These are phyloP conservation scores for Polymixis flavicincta DNA, from an alignment of 2,888 invertebrate species.

Conservation along the genomic window DNA sequence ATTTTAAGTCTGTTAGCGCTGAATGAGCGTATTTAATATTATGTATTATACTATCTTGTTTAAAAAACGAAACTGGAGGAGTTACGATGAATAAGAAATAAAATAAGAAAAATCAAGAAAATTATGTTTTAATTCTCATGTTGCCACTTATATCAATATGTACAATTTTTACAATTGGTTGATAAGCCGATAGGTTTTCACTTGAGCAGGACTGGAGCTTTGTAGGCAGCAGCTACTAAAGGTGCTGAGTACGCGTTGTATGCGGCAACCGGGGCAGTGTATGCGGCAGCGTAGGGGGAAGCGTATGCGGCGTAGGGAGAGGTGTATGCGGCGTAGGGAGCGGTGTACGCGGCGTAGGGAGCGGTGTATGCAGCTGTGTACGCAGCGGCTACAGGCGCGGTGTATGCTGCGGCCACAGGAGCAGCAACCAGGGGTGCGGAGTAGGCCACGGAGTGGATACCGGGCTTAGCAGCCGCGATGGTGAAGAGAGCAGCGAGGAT, in stretches of 20 bases:
- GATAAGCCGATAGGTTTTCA: slow-evolving; percentile 32
- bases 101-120: neutral
- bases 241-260: slow-evolving; percentile 68
- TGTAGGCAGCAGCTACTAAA: slow-evolving; percentile 67
- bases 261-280: slow-evolving; percentile 68
- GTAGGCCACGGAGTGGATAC: slow-evolving; percentile 78
- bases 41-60: no score
- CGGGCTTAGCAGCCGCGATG: slow-evolving; percentile 85
- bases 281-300: slow-evolving; percentile 74
- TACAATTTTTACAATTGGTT: slow-evolving; percentile 34
- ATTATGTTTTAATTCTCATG: slow-evolving; percentile 45
- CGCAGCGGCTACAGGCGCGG: slow-evolving; percentile 73
- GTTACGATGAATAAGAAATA: neutral
- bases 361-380: slow-evolving; percentile 71
- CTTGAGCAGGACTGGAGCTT: slow-evolving; percentile 71
- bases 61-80: no score
- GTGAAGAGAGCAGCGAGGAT: slow-evolving; percentile 82
- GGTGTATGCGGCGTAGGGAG: slow-evolving; percentile 70
- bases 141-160: slow-evolving; percentile 41
- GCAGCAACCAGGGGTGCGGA: slow-evolving; percentile 71
- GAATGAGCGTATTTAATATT: no score
- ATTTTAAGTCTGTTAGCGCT: no score
- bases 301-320: slow-evolving; percentile 74
- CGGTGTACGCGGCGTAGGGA: slow-evolving; percentile 74
- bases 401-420: slow-evolving; percentile 53